Evolutionary conservation across 2,888 invertebrate genomes (phyloP).

Genomic region (Teleiodes luculella): DNA sequence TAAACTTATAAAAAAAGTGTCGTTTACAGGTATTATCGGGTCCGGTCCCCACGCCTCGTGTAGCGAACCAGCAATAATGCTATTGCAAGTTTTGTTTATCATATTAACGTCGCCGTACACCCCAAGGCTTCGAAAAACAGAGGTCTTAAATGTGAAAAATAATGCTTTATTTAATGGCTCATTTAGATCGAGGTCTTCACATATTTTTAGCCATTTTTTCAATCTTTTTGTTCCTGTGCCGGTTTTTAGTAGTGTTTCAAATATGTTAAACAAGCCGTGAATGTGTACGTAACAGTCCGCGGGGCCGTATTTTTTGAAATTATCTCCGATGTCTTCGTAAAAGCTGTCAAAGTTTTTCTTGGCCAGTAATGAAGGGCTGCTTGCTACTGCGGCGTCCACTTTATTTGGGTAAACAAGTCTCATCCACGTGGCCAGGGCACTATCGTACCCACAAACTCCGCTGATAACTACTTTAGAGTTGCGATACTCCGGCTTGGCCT

Average conservation of each 20-base stretch:
- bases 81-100: too few relatives aligned
- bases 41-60: too few relatives aligned
- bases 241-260: neutral
- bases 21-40: neutral
- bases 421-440: constrained; percentile 66
- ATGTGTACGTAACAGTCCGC: neutral
- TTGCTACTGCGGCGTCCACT: constrained; percentile 61
- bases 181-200: neutral
- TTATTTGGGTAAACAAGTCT: constrained; percentile 63
- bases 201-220: neutral
- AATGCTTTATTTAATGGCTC: neutral
- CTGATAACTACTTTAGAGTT: constrained; percentile 23
- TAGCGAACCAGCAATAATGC: too few relatives aligned
- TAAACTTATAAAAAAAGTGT: neutral
- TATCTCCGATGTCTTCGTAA: constrained; percentile 2
- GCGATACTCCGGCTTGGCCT: constrained; percentile 10
- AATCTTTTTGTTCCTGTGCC: neutral
- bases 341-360: constrained; percentile 18
- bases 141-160: neutral
- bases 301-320: neutral
- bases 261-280: neutral
- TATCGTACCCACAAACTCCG: constrained; percentile 58
- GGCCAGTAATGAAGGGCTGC: constrained; percentile 55
- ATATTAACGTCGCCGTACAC: too few relatives aligned
- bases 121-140: too few relatives aligned